Evolutionary conservation across 2,888 invertebrate genomes (phyloP).

Genomic region (Acleris emargana): DNA sequence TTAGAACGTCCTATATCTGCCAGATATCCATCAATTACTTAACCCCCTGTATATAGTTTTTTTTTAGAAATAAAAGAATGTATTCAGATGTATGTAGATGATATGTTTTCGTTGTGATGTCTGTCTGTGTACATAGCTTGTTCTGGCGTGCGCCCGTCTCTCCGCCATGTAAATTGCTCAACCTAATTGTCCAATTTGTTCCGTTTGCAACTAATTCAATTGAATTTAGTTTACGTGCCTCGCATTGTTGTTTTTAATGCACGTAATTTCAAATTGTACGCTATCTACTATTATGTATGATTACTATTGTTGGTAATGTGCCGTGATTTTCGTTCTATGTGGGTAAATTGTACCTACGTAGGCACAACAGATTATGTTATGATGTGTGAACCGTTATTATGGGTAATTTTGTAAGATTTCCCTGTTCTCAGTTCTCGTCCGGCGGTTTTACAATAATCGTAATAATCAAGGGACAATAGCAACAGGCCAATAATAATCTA

Average conservation of each 20-base stretch:
- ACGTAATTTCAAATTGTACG: slow-evolving; percentile 34
- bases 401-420: slow-evolving; percentile 22
- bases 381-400: slow-evolving; percentile 29
- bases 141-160: slow-evolving; percentile 21
- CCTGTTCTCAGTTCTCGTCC: neutral
- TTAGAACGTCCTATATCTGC: too few species aligned
- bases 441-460: slow-evolving; percentile 8
- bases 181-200: slow-evolving; percentile 75
- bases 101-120: neutral
- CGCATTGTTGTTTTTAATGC: slow-evolving; percentile 36
- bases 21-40: too few species aligned
- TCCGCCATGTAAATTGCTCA: slow-evolving; percentile 65
- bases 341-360: slow-evolving; percentile 28
- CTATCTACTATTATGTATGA: slow-evolving; percentile 32
- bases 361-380: slow-evolving; percentile 18
- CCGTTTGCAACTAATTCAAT: slow-evolving; percentile 65
- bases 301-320: slow-evolving; percentile 33
- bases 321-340: slow-evolving; percentile 30
- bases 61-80: too few species aligned
- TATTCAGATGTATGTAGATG: too few species aligned
- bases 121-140: neutral
- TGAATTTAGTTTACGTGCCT: slow-evolving; percentile 36
- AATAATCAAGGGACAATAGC: slow-evolving; percentile 26
- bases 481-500: slow-evolving; percentile 35
- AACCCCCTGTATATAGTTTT: too few species aligned